Percentiles rank a stretch among this genome's conserved stretches.
phyloP scores from a whole-genome alignment of 2,797 vertebrate genomes.

The Ptychadena robeensis region DNA sequence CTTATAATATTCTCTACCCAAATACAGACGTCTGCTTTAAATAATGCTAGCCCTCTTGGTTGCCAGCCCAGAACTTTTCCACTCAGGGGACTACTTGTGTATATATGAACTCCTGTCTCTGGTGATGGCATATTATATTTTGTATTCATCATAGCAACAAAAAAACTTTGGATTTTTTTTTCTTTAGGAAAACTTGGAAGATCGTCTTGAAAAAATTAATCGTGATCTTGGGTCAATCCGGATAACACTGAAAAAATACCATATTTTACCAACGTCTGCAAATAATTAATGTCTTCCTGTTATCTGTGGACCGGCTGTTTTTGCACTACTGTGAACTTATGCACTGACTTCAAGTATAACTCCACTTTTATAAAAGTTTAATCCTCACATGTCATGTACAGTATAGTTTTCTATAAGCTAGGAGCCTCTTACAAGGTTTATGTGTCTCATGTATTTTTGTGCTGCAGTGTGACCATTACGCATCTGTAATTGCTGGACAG shows the following conservation, averaged over 20 bases:
- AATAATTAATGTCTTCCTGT: slow-evolving; percentile 79
- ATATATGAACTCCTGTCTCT: too few species aligned
- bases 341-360: slow-evolving; percentile 64
- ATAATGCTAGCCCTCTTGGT: too few species aligned
- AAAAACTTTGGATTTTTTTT: neutral
- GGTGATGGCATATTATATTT: too few species aligned
- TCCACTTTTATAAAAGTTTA: neutral
- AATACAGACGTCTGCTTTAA: too few species aligned
- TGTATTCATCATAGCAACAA: too few species aligned
- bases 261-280: slow-evolving; percentile 88
- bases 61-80: too few species aligned
- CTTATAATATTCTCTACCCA: too few species aligned
- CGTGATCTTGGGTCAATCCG: slow-evolving; percentile 90
- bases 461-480: neutral
- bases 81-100: too few species aligned
- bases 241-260: slow-evolving; percentile 94
- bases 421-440: neutral
- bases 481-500: neutral
- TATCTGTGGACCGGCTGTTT: slow-evolving; percentile 64
- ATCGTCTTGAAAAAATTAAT: slow-evolving; percentile 91
- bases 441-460: neutral
- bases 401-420: neutral
- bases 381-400: neutral
- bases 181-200: slow-evolving; percentile 88
- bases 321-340: slow-evolving; percentile 74